A percentile compares a stretch with the other conserved stretches of the same genome.
Conservation (phyloP, 2,888 invertebrate genomes). For the Tenthredo mesomela region DNA sequence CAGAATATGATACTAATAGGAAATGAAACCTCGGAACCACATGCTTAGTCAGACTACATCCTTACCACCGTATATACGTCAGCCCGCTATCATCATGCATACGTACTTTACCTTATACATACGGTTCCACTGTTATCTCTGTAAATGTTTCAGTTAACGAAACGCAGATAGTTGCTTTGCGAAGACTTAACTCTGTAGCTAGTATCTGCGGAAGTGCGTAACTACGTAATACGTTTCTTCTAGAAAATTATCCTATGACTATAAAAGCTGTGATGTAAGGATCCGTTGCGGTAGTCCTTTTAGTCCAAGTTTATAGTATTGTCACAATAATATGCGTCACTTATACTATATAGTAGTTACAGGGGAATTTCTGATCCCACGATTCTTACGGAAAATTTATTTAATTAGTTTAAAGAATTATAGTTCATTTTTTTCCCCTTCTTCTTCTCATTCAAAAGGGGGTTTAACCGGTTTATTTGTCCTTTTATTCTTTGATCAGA, state of each 20-base stretch:
- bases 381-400: not conserved
- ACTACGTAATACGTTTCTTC: not conserved
- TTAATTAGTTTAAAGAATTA: not conserved
- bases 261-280: not conserved
- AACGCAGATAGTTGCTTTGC: not conserved
- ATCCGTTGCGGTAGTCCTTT: not conserved
- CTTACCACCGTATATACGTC: not conserved
- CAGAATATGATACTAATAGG: not conserved
- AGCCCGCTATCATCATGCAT: not conserved
- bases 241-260: not conserved
- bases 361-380: not conserved
- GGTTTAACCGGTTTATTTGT: not conserved
- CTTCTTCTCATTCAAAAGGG: not conserved
- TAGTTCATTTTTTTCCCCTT: not conserved
- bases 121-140: not conserved
- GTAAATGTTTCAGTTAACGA: not conserved
- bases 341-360: not conserved
- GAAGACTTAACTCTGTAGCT: not conserved
- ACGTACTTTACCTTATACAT: not conserved
- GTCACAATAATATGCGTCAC: not conserved
- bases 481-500: not conserved
- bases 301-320: not conserved
- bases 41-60: not conserved
- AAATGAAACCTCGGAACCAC: not conserved
- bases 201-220: not conserved